Percentiles rank a stretch among this genome's conserved stretches.
Conservation (phyloP, 2,888 invertebrate species). For the Hedya salicella region DNA sequence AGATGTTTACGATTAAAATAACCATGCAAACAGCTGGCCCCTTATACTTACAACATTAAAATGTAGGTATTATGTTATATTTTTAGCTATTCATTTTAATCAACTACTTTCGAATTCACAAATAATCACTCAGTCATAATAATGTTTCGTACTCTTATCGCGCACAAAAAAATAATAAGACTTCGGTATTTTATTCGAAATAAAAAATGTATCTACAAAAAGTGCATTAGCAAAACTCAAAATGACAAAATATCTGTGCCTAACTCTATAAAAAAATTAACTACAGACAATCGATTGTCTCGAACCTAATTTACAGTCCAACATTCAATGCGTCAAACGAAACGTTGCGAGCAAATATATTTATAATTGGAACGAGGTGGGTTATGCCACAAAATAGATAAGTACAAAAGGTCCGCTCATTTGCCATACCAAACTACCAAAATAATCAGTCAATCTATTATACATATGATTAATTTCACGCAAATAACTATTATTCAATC, state of each 20-base stretch:
- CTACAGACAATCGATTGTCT: constrained; percentile 42
- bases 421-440: not conserved
- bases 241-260: constrained; percentile 48
- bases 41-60: constrained; percentile 45
- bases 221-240: constrained; percentile 46
- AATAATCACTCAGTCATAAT: constrained; percentile 27
- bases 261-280: constrained; percentile 52
- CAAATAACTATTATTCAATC: too few relatives aligned
- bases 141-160: not conserved
- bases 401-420: constrained; percentile 25
- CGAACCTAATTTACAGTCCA: constrained; percentile 56
- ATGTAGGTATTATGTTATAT: constrained; percentile 38
- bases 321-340: constrained; percentile 55
- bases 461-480: not conserved
- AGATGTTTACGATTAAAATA: constrained; percentile 43
- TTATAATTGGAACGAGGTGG: constrained; percentile 78
- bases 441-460: not conserved
- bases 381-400: constrained; percentile 59
- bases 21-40: constrained; percentile 56
- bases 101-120: constrained; percentile 25
- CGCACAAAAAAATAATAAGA: not conserved
- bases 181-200: constrained; percentile 6
- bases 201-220: constrained; percentile 49
- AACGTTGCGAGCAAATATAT: constrained; percentile 65
- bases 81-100: constrained; percentile 32